Conservation (phyloP, 2,113 vertebrate genomes). For the Oxyruncus cristatus region DNA sequence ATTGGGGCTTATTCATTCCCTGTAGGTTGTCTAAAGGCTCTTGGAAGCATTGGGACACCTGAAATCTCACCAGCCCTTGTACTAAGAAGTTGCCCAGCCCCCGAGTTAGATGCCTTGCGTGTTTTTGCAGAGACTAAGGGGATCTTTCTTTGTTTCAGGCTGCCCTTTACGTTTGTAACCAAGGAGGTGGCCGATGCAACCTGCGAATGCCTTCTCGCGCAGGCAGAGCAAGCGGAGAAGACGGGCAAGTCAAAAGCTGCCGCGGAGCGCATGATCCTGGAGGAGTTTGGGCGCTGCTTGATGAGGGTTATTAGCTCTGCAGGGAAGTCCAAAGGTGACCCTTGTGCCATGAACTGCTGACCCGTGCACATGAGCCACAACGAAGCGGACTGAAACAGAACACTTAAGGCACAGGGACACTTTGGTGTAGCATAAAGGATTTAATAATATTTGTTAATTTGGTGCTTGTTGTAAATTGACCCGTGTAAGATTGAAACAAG, state of each 20-base stretch:
- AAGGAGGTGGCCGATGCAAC: conserved; percentile 96
- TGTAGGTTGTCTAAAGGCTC: background rate
- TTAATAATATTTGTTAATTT: conserved; percentile 65
- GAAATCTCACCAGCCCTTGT: background rate
- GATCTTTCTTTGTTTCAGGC: conserved; percentile 69
- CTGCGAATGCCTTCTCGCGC: conserved; percentile 92
- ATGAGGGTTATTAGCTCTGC: conserved; percentile 96
- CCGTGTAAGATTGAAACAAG: conserved; percentile 55
- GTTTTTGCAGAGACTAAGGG: background rate
- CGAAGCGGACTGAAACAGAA: conserved; percentile 14
- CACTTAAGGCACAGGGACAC: conserved; percentile 70
- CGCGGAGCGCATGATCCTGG: conserved; percentile 91
- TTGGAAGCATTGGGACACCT: background rate
- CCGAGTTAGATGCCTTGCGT: background rate
- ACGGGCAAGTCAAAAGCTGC: conserved; percentile 83
- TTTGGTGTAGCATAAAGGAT: conserved; percentile 55
- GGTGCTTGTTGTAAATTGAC: conserved; percentile 74
- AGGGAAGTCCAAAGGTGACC: conserved; percentile 92
- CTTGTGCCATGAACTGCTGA: conserved; percentile 91
- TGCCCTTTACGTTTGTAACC: conserved; percentile 95
- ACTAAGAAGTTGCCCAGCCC: background rate
- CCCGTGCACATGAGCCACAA: background rate
- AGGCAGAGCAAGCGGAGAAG: conserved; percentile 90
- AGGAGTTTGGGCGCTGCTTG: conserved; percentile 97
- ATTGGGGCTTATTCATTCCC: background rate